Conservation (phyloP, 2,888 invertebrate species). For the Hypercompe scribonia region DNA sequence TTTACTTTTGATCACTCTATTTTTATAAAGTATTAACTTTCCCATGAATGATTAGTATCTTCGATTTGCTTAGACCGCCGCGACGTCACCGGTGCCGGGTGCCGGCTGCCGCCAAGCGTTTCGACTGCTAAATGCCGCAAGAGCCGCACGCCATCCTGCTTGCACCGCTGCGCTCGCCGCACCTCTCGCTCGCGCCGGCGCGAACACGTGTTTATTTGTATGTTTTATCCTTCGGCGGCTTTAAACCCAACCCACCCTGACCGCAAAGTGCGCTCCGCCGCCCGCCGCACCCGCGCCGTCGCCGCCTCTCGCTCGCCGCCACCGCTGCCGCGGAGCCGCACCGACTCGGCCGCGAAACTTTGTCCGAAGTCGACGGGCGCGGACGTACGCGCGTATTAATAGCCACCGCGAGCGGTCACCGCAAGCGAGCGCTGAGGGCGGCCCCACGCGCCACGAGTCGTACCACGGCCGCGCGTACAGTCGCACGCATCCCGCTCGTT, state of each 20-base stretch:
- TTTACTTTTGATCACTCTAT: constrained; percentile 27
- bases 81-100: constrained; percentile 48
- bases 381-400: constrained; percentile 85
- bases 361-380: constrained; percentile 85
- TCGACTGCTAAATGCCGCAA: constrained; percentile 85
- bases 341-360: constrained; percentile 84
- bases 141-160: constrained; percentile 76
- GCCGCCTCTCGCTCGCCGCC: constrained; percentile 82
- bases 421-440: constrained; percentile 65
- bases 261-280: constrained; percentile 88
- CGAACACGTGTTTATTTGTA: constrained; percentile 88
- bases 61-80: constrained; percentile 13
- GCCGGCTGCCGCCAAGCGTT: constrained; percentile 64
- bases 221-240: constrained; percentile 89
- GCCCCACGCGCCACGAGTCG: constrained; percentile 68
- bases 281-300: constrained; percentile 86
- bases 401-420: constrained; percentile 82
- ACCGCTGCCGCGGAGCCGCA: constrained; percentile 77
- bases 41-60: constrained; percentile 22
- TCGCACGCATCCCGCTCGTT: constrained; percentile 70
- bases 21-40: constrained; percentile 19
- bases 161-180: constrained; percentile 70
- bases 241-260: constrained; percentile 90
- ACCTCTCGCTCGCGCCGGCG: constrained; percentile 87
- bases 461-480: constrained; percentile 63